Percentiles rank a stretch among this genome's conserved stretches.
These are phyloP conservation scores for Thecocarcelia acutangulata DNA, from an alignment of 2,888 invertebrate species.

Conservation along the genomic window DNA sequence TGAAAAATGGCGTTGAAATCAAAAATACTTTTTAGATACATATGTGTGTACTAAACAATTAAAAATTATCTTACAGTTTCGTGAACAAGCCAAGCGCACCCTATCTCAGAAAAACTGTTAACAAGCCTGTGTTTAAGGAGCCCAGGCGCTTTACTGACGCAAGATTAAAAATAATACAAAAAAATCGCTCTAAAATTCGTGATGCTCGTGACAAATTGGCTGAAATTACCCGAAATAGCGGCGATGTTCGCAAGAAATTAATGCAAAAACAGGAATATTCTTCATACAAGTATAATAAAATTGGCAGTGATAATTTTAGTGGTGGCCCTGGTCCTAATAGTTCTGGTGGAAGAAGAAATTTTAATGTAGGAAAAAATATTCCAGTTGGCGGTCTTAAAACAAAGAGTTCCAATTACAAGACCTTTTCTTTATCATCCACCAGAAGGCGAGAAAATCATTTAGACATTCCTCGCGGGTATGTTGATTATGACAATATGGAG, in stretches of 20 bases:
- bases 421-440: constrained; percentile 16
- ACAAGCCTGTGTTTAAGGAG: constrained; percentile 71
- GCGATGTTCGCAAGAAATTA: constrained; percentile 88
- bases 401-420: constrained; percentile 67
- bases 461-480: constrained; percentile 78
- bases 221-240: constrained; percentile 87
- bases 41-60: not conserved
- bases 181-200: constrained; percentile 87
- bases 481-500: constrained; percentile 81
- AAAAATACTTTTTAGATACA: not conserved
- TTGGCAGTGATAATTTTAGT: constrained; percentile 10
- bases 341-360: constrained; percentile 60
- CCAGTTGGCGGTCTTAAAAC: constrained; percentile 63
- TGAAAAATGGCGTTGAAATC: constrained; percentile 57
- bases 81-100: constrained; percentile 55
- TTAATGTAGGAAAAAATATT: constrained; percentile 5
- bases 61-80: constrained; percentile 9
- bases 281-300: constrained; percentile 49
- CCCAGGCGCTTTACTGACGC: constrained; percentile 83
- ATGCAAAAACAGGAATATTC: constrained; percentile 82
- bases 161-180: constrained; percentile 89
- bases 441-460: constrained; percentile 71
- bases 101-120: constrained; percentile 68
- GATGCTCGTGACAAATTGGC: constrained; percentile 91
- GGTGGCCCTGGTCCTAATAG: constrained; percentile 32